Percentiles rank a stretch among this genome's conserved stretches.
phyloP scores from a whole-genome alignment of 2,797 vertebrate species.

The Neostethus bicornis region DNA sequence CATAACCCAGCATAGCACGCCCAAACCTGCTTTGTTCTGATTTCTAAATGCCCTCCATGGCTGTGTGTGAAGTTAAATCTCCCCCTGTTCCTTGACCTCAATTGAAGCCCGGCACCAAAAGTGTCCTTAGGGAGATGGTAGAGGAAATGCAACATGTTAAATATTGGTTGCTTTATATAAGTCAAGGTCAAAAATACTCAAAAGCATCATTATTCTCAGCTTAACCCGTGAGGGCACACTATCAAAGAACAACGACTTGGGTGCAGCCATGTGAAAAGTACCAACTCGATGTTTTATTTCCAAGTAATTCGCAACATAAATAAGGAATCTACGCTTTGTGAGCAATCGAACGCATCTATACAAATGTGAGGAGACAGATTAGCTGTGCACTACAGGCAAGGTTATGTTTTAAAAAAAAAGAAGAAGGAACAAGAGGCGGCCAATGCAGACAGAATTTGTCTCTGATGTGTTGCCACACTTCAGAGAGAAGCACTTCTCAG shows the following conservation, averaged over 20 bases:
- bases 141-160: constrained; percentile 44
- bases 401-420: constrained; percentile 61
- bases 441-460: constrained; percentile 54
- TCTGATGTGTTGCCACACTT: constrained; percentile 58
- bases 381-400: constrained; percentile 59
- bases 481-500: constrained; percentile 57
- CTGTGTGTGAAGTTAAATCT: constrained; percentile 32
- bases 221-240: constrained; percentile 50
- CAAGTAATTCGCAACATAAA: constrained; percentile 37
- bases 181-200: constrained; percentile 57
- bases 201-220: constrained; percentile 62
- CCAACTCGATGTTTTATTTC: constrained; percentile 43
- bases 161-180: constrained; percentile 24
- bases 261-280: constrained; percentile 67
- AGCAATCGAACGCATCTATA: constrained; percentile 58
- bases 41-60: constrained; percentile 11
- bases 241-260: constrained; percentile 59
- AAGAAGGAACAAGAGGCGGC: constrained; percentile 53
- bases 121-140: constrained; percentile 32
- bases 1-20: not conserved
- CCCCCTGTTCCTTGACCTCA: not conserved
- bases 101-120: constrained; percentile 1
- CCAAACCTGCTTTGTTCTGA: constrained; percentile 6
- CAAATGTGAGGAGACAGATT: constrained; percentile 68
- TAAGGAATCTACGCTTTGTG: constrained; percentile 56